Conservation (phyloP, 1,140 invertebrate genomes). For the Drosophila kurseongensis region DNA sequence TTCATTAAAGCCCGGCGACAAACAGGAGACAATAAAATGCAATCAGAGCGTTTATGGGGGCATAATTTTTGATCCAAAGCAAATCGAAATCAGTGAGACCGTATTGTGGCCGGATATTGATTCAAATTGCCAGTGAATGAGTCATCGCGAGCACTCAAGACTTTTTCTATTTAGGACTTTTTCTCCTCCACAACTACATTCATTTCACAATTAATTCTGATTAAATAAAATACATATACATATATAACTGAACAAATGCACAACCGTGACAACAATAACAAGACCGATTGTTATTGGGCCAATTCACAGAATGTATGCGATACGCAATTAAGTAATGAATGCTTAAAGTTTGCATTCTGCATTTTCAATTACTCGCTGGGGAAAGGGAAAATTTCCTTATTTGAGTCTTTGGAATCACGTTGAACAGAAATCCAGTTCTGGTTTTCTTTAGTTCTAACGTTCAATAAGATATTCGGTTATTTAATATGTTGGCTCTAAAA, state of each 20-base stretch:
- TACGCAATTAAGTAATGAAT: slow-evolving; percentile 13
- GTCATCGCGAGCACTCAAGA: slow-evolving; percentile 1
- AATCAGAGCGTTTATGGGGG: slow-evolving; percentile 49
- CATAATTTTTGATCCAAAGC: slow-evolving; percentile 27
- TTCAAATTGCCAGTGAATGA: slow-evolving; percentile 5
- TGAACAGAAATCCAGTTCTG: slow-evolving; percentile 4
- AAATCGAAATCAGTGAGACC: slow-evolving; percentile 20
- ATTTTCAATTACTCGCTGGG: slow-evolving; percentile 1
- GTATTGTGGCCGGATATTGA: background rate
- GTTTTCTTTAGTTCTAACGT: slow-evolving; percentile 3
- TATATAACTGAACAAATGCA: slow-evolving; percentile 2
- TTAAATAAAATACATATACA: slow-evolving; percentile 6
- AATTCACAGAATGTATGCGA: slow-evolving; percentile 26
- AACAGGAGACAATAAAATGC: slow-evolving; percentile 51
- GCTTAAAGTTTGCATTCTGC: slow-evolving; percentile 1
- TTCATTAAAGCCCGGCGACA: slow-evolving; percentile 21
- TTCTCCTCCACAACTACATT: background rate
- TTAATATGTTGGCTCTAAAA: background rate
- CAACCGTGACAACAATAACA: slow-evolving; percentile 16
- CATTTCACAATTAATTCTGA: slow-evolving; percentile 7
- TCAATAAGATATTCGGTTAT: background rate
- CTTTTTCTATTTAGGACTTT: background rate
- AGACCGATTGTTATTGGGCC: slow-evolving; percentile 14
- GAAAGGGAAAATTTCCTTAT: background rate
- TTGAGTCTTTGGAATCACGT: background rate